A percentile compares a stretch with the other conserved stretches of the same genome.
These are phyloP conservation scores for Tauraco erythrolophus DNA, from an alignment of 2,113 vertebrate genomes.

Conservation along the genomic window DNA sequence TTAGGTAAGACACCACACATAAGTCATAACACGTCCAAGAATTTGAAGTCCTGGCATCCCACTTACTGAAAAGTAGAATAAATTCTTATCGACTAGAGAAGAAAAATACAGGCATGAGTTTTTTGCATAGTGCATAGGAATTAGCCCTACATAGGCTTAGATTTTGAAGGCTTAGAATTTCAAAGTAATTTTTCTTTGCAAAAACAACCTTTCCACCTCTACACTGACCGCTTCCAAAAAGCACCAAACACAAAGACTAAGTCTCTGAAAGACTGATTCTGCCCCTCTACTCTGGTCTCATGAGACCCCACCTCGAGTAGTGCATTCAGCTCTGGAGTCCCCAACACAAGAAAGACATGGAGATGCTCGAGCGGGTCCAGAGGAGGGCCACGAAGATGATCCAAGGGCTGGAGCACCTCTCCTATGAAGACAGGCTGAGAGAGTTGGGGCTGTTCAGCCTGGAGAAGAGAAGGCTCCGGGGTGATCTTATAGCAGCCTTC, in stretches of 20 bases:
- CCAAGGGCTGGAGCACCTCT: no score
- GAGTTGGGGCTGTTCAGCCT: no score
- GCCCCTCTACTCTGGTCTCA: no score
- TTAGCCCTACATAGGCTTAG: neutral
- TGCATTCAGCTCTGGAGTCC: no score
- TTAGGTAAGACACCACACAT: neutral
- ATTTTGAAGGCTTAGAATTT: neutral
- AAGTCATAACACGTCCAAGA: neutral
- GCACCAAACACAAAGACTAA: neutral
- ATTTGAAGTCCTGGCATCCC: neutral
- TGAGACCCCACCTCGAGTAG: no score
- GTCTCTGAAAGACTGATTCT: neutral
- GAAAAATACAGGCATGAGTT: neutral
- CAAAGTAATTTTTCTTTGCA: neutral
- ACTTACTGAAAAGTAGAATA: neutral
- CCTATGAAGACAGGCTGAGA: no score
- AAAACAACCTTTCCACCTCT: neutral
- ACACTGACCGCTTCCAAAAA: neutral
- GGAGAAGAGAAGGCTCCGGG: no score
- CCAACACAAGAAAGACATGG: no score
- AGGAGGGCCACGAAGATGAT: no score
- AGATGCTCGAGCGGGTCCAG: no score
- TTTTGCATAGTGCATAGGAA: neutral
- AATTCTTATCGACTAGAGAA: neutral
- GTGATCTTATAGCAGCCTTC: no score